phyloP scores from a whole-genome alignment of 2,888 invertebrate species.

The Plagodis pulveraria region DNA sequence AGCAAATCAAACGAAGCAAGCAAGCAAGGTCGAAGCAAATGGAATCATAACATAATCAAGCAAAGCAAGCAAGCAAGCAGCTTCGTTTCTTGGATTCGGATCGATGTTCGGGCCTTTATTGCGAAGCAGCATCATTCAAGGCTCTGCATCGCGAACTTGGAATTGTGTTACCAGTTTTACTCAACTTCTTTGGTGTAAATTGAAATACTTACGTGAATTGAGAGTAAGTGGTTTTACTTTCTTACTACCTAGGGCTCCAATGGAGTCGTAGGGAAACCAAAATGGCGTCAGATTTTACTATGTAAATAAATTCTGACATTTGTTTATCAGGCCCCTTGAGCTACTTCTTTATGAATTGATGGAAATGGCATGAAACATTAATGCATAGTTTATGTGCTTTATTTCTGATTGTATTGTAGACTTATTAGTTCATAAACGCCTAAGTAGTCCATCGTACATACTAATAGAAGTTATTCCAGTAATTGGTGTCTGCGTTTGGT shows the following conservation, averaged over 20 bases:
- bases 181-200: conserved; percentile 86
- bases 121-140: conserved; percentile 87
- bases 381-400: too few species aligned
- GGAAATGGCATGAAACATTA: not conserved
- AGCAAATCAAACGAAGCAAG: too few species aligned
- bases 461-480: too few species aligned
- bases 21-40: too few species aligned
- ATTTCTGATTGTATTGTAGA: too few species aligned
- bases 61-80: conserved; percentile 42
- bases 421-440: too few species aligned
- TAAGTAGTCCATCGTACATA: too few species aligned
- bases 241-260: conserved; percentile 67
- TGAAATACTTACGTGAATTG: conserved; percentile 80
- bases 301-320: conserved; percentile 80
- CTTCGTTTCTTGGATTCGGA: conserved; percentile 80
- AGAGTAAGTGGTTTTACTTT: conserved; percentile 68
- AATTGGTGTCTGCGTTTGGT: too few species aligned
- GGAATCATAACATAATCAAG: conserved; percentile 13
- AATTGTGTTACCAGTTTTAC: conserved; percentile 86
- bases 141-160: conserved; percentile 89
- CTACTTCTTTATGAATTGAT: not conserved
- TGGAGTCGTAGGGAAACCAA: conserved; percentile 70
- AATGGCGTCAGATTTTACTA: conserved; percentile 82
- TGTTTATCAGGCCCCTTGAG: conserved; percentile 44
- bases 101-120: conserved; percentile 89